phyloP scores from a whole-genome alignment of 2,797 vertebrate genomes.

The Rhabdophis nuchalis region DNA sequence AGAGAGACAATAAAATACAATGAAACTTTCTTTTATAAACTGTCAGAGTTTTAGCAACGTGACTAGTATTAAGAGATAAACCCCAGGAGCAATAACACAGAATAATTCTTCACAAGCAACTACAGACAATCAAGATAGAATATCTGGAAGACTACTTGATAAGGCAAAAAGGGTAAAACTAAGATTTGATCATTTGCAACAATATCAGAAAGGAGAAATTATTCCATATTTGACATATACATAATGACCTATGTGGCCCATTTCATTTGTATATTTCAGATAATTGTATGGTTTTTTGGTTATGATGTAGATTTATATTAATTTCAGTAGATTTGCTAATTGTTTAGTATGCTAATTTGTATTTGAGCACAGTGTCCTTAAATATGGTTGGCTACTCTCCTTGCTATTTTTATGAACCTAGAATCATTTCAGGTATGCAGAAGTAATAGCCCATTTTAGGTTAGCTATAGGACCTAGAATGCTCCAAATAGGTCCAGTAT shows the following conservation, averaged over 20 bases:
- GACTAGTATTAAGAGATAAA: too few species aligned
- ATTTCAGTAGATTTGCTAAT: not conserved
- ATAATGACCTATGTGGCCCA: not conserved
- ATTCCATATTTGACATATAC: not conserved
- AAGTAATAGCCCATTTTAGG: not conserved
- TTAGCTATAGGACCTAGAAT: not conserved
- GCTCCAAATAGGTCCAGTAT: not conserved
- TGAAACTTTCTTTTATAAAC: not conserved
- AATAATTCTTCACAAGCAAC: slow-evolving; percentile 53
- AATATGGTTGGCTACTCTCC: not conserved
- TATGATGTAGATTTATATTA: not conserved
- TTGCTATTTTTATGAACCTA: not conserved
- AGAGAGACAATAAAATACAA: not conserved
- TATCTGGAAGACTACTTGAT: slow-evolving; percentile 42
- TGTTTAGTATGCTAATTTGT: not conserved
- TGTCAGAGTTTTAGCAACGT: too few species aligned
- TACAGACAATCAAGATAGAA: slow-evolving; percentile 44
- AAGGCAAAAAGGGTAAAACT: slow-evolving; percentile 64
- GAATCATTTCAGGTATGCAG: not conserved
- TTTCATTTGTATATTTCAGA: not conserved
- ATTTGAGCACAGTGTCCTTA: not conserved
- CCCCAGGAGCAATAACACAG: too few species aligned
- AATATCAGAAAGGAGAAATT: not conserved
- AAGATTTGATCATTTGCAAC: slow-evolving; percentile 23
- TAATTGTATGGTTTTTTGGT: not conserved